Conservation (phyloP, 2,797 vertebrate genomes). For the Microhierax caerulescens region DNA sequence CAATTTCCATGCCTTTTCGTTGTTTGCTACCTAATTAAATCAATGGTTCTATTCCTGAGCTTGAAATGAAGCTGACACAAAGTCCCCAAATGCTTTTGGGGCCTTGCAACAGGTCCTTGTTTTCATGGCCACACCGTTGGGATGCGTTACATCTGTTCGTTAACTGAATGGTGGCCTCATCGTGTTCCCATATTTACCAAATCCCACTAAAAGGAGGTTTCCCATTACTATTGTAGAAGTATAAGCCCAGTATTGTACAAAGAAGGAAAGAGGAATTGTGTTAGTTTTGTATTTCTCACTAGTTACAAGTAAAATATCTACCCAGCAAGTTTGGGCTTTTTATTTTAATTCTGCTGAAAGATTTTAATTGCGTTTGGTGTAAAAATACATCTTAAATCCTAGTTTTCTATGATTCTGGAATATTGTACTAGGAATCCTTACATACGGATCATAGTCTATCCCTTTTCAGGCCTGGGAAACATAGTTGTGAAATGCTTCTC, state of each 20-base stretch:
- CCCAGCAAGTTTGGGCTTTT: neutral
- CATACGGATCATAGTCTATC: neutral
- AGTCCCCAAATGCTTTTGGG: neutral
- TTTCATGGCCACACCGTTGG: neutral
- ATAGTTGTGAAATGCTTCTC: neutral
- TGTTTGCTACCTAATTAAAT: neutral
- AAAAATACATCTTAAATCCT: neutral
- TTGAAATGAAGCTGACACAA: neutral
- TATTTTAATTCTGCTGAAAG: neutral
- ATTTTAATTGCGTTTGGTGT: neutral
- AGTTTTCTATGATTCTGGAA: neutral
- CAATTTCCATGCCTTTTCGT: neutral
- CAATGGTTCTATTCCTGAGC: neutral
- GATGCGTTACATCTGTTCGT: neutral
- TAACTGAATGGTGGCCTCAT: neutral
- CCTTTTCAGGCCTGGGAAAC: neutral
- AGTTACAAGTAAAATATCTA: neutral
- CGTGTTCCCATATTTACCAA: neutral
- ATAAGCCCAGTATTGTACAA: neutral
- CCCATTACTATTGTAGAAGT: neutral
- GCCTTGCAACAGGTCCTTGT: neutral
- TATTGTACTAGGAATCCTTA: neutral
- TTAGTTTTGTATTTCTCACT: neutral
- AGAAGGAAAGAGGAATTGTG: neutral
- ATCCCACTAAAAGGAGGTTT: neutral